Percentiles rank a stretch among this genome's conserved stretches.
Conservation (phyloP, 2,888 invertebrate genomes). For the Dynastes hyllus region DNA sequence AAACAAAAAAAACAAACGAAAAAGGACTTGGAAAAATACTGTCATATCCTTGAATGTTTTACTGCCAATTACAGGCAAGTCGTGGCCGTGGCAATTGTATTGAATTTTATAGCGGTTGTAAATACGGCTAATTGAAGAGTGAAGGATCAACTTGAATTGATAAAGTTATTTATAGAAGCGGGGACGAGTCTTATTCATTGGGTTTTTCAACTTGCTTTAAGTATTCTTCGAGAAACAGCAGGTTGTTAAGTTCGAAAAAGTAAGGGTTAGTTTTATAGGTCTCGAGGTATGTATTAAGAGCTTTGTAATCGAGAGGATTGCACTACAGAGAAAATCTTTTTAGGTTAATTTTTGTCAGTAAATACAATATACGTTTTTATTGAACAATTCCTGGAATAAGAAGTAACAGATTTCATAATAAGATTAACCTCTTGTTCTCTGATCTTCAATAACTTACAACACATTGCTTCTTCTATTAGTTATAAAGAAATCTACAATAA, state of each 20-base stretch:
- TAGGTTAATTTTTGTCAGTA: too few relatives aligned
- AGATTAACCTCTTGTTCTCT: too few relatives aligned
- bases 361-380: too few relatives aligned
- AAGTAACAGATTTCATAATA: too few relatives aligned
- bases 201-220: not conserved
- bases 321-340: too few relatives aligned
- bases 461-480: too few relatives aligned
- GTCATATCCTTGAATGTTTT: slow-evolving; percentile 10
- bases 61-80: slow-evolving; percentile 3
- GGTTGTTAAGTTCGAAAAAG: too few relatives aligned
- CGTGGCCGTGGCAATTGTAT: not conserved
- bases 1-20: not conserved
- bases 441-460: too few relatives aligned
- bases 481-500: too few relatives aligned
- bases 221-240: not conserved
- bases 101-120: not conserved
- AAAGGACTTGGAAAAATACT: not conserved
- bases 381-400: too few relatives aligned
- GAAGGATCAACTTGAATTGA: not conserved
- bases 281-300: not conserved
- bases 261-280: too few relatives aligned
- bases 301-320: not conserved
- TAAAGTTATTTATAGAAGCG: not conserved
- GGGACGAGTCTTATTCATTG: not conserved
- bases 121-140: not conserved